phyloP scores from a whole-genome alignment of 2,888 invertebrate genomes.

The Melipona bicolor region DNA sequence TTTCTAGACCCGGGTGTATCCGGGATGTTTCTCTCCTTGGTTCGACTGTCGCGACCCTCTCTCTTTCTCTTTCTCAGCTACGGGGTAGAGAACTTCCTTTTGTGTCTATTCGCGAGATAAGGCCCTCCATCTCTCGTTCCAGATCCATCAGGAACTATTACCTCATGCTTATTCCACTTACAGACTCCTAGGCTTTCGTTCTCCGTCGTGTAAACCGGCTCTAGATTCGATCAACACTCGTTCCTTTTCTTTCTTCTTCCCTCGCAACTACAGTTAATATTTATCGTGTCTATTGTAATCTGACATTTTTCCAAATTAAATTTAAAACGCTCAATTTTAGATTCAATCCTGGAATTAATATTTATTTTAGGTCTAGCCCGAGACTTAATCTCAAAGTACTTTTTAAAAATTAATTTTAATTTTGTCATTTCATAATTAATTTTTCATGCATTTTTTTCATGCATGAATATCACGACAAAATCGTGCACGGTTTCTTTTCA shows the following conservation, averaged over 20 bases:
- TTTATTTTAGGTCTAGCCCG: too few species aligned
- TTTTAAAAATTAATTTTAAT: too few species aligned
- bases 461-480: too few species aligned
- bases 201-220: background rate
- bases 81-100: constrained; percentile 28
- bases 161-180: constrained; percentile 43
- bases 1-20: constrained; percentile 23
- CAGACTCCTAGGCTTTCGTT: constrained; percentile 15
- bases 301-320: too few species aligned
- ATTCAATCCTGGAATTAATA: too few species aligned
- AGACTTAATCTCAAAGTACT: too few species aligned
- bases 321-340: too few species aligned
- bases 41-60: constrained; percentile 12
- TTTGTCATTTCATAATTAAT: background rate
- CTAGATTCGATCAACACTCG: constrained; percentile 12
- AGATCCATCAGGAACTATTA: constrained; percentile 48
- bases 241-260: background rate
- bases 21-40: constrained; percentile 28
- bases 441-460: too few species aligned
- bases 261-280: too few species aligned
- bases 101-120: constrained; percentile 36
- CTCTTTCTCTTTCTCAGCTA: background rate
- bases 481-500: background rate
- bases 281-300: background rate
- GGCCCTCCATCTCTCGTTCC: constrained; percentile 42